Evolutionary conservation across 2,113 vertebrate genomes (phyloP).

Genomic region (Zosterops pallidus): DNA sequence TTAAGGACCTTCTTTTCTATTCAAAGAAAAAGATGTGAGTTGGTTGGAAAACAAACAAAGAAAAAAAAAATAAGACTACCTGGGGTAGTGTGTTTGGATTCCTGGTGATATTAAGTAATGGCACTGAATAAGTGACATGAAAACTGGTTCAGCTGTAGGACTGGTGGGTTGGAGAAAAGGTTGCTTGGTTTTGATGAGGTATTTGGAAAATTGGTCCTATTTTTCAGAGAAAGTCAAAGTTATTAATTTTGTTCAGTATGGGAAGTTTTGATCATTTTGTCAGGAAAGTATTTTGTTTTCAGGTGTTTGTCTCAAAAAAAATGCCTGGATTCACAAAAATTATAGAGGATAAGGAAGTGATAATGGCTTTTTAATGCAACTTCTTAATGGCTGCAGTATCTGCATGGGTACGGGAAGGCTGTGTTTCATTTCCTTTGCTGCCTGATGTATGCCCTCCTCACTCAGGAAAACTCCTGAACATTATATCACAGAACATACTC

Average conservation of each 20-base stretch:
- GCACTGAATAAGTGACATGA: not conserved
- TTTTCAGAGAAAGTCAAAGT: not conserved
- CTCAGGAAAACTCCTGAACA: not conserved
- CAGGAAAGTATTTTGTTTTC: not conserved
- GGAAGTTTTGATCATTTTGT: not conserved
- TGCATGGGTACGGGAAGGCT: not conserved
- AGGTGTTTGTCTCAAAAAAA: not conserved
- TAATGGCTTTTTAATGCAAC: not conserved
- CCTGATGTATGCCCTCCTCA: not conserved
- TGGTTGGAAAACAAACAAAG: not conserved
- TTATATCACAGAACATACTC: not conserved
- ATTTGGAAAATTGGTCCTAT: not conserved
- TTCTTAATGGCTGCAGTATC: not conserved
- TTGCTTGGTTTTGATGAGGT: not conserved
- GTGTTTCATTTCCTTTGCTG: not conserved
- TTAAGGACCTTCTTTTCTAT: not conserved
- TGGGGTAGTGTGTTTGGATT: not conserved
- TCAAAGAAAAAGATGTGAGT: not conserved
- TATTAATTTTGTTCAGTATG: not conserved
- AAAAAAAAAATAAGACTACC: not conserved
- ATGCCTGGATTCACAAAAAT: not conserved
- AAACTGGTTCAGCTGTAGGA: not conserved
- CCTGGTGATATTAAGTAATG: not conserved
- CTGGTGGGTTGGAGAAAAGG: not conserved
- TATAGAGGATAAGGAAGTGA: not conserved